Evolutionary conservation across 92 coral and sea anemone genomes (phyloP).

Genomic region (Pocillopora grandis): DNA sequence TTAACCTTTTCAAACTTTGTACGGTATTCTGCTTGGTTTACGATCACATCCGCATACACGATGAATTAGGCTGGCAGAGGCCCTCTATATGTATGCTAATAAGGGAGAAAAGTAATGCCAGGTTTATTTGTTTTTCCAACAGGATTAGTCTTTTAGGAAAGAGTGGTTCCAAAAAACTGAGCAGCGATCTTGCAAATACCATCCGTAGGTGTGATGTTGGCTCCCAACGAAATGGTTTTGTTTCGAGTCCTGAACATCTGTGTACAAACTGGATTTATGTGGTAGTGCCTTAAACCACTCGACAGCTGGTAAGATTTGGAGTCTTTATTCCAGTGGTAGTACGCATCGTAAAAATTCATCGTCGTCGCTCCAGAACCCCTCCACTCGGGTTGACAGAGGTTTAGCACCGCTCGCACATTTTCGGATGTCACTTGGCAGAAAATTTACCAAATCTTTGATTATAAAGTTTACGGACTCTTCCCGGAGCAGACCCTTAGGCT

Average conservation of each 20-base stretch:
- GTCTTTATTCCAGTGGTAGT: constrained; percentile 18
- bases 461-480: too few species aligned
- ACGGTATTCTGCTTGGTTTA: too few species aligned
- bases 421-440: constrained; percentile 10
- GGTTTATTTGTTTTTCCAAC: too few species aligned
- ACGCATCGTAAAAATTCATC: constrained; percentile 16
- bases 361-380: constrained; percentile 6
- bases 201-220: not conserved
- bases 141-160: not conserved
- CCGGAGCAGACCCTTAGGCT: constrained; percentile 35
- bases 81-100: too few species aligned
- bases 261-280: constrained; percentile 28
- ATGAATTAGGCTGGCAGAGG: too few species aligned
- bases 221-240: constrained; percentile 9
- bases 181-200: constrained; percentile 8
- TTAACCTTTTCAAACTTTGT: too few species aligned
- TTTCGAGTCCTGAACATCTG: constrained; percentile 9
- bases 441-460: too few species aligned
- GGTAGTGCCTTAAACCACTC: constrained; percentile 24
- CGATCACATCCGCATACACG: too few species aligned
- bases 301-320: constrained; percentile 5
- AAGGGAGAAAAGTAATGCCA: too few species aligned
- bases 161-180: constrained; percentile 15
- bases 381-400: constrained; percentile 3
- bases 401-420: constrained; percentile 25